Conservation (phyloP, 2,797 vertebrate species). For the Adrianichthys oophorus region DNA sequence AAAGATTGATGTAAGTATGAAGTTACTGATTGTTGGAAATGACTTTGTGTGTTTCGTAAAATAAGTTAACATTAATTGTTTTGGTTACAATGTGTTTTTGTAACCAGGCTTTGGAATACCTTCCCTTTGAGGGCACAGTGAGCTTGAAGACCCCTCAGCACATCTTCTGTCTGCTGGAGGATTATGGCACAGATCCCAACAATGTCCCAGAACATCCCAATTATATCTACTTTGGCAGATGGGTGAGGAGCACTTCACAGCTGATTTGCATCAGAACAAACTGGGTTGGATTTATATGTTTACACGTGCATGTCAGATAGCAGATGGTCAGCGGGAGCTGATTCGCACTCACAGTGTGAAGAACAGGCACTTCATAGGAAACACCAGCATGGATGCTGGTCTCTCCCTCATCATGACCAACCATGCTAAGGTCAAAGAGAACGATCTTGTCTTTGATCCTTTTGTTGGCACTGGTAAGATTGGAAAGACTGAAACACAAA, state of each 20-base stretch:
- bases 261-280: neutral
- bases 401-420: constrained; percentile 97
- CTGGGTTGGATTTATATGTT: neutral
- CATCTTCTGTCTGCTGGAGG: constrained; percentile 90
- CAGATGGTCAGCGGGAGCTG: constrained; percentile 94
- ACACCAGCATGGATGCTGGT: constrained; percentile 98
- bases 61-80: too few relatives aligned
- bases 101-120: constrained; percentile 86
- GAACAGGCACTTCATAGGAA: constrained; percentile 96
- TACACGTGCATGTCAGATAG: constrained; percentile 79
- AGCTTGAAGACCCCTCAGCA: constrained; percentile 90
- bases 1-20: constrained; percentile 91
- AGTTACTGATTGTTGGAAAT: neutral
- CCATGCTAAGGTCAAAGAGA: constrained; percentile 89
- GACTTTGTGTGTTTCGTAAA: too few relatives aligned
- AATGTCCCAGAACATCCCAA: constrained; percentile 87
- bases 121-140: constrained; percentile 91
- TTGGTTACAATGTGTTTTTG: too few relatives aligned
- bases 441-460: constrained; percentile 93
- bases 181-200: constrained; percentile 93
- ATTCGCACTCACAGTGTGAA: constrained; percentile 97
- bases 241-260: constrained; percentile 79
- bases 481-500: neutral
- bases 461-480: constrained; percentile 96
- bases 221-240: constrained; percentile 94